A percentile compares a stretch with the other conserved stretches of the same genome.
Conservation (phyloP, 1,140 invertebrate species). For the Stegodyphus dumicola region DNA sequence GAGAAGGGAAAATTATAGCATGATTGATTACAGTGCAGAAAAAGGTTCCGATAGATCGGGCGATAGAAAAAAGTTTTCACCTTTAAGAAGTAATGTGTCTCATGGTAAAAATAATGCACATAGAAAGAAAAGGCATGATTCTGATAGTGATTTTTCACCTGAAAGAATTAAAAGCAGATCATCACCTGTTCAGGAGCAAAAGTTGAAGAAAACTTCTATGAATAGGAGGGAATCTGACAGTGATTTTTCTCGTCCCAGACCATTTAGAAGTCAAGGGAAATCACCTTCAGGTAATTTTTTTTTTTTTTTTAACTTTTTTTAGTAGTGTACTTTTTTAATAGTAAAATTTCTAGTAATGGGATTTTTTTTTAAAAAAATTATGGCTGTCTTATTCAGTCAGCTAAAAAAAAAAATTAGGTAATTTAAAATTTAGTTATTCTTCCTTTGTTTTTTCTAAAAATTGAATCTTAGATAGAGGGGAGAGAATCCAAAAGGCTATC, state of each 20-base stretch:
- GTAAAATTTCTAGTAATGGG: background rate
- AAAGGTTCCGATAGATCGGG: too few species aligned
- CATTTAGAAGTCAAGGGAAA: background rate
- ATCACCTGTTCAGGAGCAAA: background rate
- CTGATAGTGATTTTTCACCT: conserved; percentile 64
- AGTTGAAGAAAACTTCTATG: background rate
- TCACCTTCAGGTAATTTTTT: background rate
- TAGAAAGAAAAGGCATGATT: background rate
- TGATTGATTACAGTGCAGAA: too few species aligned
- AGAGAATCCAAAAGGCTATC: too few species aligned
- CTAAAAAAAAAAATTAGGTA: too few species aligned
- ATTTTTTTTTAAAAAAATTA: too few species aligned
- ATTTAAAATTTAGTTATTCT: too few species aligned
- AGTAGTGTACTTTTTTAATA: background rate
- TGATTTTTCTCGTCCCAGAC: conserved; percentile 31
- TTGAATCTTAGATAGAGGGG: too few species aligned
- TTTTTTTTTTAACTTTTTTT: background rate
- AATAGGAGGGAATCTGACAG: conserved; percentile 15
- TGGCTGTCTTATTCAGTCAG: too few species aligned
- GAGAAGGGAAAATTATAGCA: conserved; percentile 10
- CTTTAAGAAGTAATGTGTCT: too few species aligned
- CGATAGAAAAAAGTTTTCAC: too few species aligned
- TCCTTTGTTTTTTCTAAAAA: too few species aligned
- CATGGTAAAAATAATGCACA: too few species aligned
- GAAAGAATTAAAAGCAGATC: conserved; percentile 48